These are phyloP conservation scores for Tachystola acroxantha DNA, from an alignment of 2,888 invertebrate genomes.

Conservation along the genomic window DNA sequence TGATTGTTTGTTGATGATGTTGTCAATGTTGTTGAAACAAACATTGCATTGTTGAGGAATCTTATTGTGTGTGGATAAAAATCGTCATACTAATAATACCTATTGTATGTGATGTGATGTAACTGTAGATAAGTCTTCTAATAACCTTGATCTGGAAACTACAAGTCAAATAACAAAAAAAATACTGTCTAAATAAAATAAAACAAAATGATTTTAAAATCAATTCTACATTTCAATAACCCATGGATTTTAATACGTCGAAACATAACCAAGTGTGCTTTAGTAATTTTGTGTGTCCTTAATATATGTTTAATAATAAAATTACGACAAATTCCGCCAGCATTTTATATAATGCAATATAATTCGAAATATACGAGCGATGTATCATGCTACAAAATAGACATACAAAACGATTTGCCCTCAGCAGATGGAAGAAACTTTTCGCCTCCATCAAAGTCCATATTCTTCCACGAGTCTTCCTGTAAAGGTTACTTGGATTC, in stretches of 20 bases:
- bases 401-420: neutral
- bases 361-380: neutral
- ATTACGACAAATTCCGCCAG: neutral
- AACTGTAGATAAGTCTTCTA: too few species aligned
- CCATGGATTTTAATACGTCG: neutral
- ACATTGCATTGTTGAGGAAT: too few species aligned
- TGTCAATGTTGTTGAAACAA: too few species aligned
- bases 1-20: too few species aligned
- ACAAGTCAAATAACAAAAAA: too few species aligned
- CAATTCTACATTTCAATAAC: too few species aligned
- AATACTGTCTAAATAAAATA: too few species aligned
- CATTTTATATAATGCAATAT: neutral
- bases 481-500: slow-evolving; percentile 2
- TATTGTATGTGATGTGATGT: too few species aligned
- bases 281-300: neutral
- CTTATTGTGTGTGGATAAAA: too few species aligned
- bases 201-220: too few species aligned
- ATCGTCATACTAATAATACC: too few species aligned
- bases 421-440: neutral
- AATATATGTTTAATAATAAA: neutral
- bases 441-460: slow-evolving; percentile 1
- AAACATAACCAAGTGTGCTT: neutral
- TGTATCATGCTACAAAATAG: neutral
- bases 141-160: too few species aligned
- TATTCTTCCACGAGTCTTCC: slow-evolving; percentile 8